These are phyloP conservation scores for Ephialtes manifestator DNA, from an alignment of 2,888 invertebrate species.

Conservation along the genomic window DNA sequence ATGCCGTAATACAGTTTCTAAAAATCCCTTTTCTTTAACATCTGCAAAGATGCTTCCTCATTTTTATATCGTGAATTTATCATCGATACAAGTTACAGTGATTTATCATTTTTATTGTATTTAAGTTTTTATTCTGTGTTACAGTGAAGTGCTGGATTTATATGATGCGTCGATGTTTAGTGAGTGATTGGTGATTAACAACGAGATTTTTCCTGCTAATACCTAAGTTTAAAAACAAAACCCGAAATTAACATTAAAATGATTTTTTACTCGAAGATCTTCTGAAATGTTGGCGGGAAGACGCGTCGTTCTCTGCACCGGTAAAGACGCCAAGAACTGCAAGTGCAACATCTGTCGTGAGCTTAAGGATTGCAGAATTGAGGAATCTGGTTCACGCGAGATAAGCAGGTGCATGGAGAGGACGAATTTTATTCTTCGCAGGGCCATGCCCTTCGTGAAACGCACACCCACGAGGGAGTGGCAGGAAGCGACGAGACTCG, in stretches of 20 bases:
- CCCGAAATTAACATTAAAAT: slow-evolving; percentile 3
- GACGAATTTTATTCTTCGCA: slow-evolving; percentile 86
- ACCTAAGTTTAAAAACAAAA: neutral
- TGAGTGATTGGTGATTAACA: slow-evolving; percentile 13
- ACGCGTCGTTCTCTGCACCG: slow-evolving; percentile 45
- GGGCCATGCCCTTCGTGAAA: slow-evolving; percentile 81
- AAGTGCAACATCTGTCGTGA: slow-evolving; percentile 92
- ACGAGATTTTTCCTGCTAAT: neutral
- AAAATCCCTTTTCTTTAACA: neutral
- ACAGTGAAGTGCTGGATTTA: slow-evolving; percentile 13
- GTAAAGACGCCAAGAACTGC: slow-evolving; percentile 90
- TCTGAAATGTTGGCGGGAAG: slow-evolving; percentile 66
- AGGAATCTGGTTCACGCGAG: slow-evolving; percentile 86
- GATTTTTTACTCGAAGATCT: slow-evolving; percentile 6
- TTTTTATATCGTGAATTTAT: neutral
- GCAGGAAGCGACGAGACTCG: slow-evolving; percentile 76
- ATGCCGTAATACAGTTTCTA: neutral
- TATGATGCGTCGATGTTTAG: neutral
- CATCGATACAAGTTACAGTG: neutral
- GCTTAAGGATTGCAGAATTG: slow-evolving; percentile 88
- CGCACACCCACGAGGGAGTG: slow-evolving; percentile 79
- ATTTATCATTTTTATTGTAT: neutral
- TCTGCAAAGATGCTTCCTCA: neutral
- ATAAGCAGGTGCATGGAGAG: slow-evolving; percentile 87
- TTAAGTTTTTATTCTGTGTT: neutral